Percentiles rank a stretch among this genome's conserved stretches.
Conservation (phyloP, 1,140 invertebrate species). For the Diachasma alloeum region DNA sequence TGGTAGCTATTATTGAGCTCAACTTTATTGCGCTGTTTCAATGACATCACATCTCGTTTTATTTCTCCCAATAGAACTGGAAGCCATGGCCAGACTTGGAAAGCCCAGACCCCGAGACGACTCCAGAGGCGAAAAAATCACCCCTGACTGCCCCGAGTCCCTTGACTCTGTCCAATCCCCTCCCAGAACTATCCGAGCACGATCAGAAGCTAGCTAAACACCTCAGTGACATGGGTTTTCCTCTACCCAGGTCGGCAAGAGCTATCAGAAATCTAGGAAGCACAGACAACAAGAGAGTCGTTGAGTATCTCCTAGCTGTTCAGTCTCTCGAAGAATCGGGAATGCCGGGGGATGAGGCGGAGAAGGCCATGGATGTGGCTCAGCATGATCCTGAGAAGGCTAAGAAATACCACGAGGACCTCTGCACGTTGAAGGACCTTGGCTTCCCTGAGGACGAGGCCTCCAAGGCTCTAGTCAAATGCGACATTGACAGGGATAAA, state of each 20-base stretch:
- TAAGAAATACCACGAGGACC: slow-evolving; percentile 65
- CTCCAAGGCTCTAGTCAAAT: slow-evolving; percentile 76
- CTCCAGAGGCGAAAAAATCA: slow-evolving; percentile 20
- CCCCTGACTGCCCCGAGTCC: slow-evolving; percentile 31
- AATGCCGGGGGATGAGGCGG: slow-evolving; percentile 72
- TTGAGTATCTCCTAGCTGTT: slow-evolving; percentile 58
- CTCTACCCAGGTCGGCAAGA: slow-evolving; percentile 76
- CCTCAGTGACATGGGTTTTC: slow-evolving; percentile 86
- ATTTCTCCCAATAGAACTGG: slow-evolving; percentile 53
- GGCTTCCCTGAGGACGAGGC: slow-evolving; percentile 83
- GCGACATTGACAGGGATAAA: slow-evolving; percentile 85
- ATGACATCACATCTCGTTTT: neutral
- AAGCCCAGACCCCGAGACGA: slow-evolving; percentile 39
- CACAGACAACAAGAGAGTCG: slow-evolving; percentile 84
- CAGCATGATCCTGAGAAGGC: slow-evolving; percentile 65
- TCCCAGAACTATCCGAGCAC: slow-evolving; percentile 55
- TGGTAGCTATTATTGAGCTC: too few relatives aligned
- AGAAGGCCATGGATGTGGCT: slow-evolving; percentile 63
- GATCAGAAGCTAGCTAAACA: slow-evolving; percentile 74
- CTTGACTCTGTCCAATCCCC: slow-evolving; percentile 37
- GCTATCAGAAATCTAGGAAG: slow-evolving; percentile 76
- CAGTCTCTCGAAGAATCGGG: slow-evolving; percentile 73
- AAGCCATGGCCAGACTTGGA: slow-evolving; percentile 56
- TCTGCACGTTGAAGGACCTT: slow-evolving; percentile 79
- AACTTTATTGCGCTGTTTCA: too few relatives aligned